Percentiles rank a stretch among this genome's conserved stretches.
phyloP scores from a whole-genome alignment of 1,140 invertebrate genomes.

The Eriocheir sinensis region DNA sequence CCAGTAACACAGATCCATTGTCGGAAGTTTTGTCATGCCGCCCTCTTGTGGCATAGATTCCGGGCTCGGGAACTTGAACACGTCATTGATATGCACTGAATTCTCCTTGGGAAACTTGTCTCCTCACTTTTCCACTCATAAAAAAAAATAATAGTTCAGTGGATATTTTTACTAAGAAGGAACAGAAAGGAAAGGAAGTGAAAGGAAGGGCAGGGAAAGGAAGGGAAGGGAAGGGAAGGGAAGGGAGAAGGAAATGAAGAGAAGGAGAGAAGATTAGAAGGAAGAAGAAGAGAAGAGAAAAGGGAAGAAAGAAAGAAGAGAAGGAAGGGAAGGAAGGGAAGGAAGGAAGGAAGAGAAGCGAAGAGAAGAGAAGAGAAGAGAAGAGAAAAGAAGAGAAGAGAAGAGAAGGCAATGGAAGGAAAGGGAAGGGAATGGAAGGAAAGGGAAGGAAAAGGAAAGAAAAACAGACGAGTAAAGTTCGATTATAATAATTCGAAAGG shows the following conservation, averaged over 20 bases:
- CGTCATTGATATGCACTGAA: too few species aligned
- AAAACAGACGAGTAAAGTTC: too few species aligned
- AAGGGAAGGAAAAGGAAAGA: too few species aligned
- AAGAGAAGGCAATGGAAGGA: too few species aligned
- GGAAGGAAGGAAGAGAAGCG: background rate
- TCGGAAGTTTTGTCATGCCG: too few species aligned
- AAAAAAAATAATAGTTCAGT: background rate
- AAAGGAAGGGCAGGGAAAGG: background rate
- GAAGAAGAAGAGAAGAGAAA: background rate
- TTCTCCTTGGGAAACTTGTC: too few species aligned
- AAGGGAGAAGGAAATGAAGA: background rate
- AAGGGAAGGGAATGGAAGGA: too few species aligned
- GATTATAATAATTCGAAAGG: too few species aligned
- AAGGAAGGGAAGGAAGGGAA: background rate
- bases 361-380: background rate
- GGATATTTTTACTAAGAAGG: background rate
- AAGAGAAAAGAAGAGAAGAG: background rate
- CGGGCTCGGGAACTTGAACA: too few species aligned
- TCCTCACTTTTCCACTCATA: background rate
- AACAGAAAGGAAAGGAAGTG: background rate
- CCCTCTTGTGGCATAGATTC: too few species aligned
- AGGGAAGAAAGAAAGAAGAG: background rate
- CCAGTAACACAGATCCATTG: too few species aligned
- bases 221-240: background rate
- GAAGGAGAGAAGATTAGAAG: background rate